These are phyloP conservation scores for Gasterosteus nipponicus DNA, from an alignment of 2,113 vertebrate genomes.

Conservation along the genomic window DNA sequence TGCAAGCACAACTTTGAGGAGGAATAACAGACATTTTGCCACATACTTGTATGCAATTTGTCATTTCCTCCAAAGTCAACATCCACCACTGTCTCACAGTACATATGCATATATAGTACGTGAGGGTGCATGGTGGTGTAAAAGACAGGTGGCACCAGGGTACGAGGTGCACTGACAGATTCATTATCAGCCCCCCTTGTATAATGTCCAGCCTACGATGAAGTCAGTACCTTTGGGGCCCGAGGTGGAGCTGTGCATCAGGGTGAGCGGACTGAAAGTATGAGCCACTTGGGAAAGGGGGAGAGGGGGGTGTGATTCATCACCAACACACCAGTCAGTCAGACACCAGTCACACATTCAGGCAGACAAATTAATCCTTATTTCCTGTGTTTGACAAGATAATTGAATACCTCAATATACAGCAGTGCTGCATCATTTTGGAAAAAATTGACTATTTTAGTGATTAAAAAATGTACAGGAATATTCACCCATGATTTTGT, in stretches of 20 bases:
- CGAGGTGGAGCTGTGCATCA: conserved; percentile 17
- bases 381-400: background rate
- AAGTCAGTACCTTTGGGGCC: conserved; percentile 43
- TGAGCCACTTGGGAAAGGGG: conserved; percentile 19
- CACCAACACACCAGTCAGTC: conserved; percentile 24
- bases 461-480: background rate
- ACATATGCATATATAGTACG: background rate
- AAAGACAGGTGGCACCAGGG: conserved; percentile 2
- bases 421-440: background rate
- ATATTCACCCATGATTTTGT: background rate
- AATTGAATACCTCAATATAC: background rate
- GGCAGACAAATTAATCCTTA: background rate
- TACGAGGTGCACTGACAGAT: conserved; percentile 41
- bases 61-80: background rate
- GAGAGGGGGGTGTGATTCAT: conserved; percentile 1
- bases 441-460: background rate
- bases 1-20: conserved; percentile 8
- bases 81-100: background rate
- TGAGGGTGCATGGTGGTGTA: conserved; percentile 4
- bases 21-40: conserved; percentile 2
- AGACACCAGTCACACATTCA: background rate
- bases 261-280: conserved; percentile 26
- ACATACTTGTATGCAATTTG: background rate
- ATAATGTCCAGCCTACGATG: conserved; percentile 15
- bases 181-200: conserved; percentile 1